A percentile compares a stretch with the other conserved stretches of the same genome.
These are phyloP conservation scores for Manis javanica DNA, from an alignment of 2,797 vertebrate species.

Conservation along the genomic window DNA sequence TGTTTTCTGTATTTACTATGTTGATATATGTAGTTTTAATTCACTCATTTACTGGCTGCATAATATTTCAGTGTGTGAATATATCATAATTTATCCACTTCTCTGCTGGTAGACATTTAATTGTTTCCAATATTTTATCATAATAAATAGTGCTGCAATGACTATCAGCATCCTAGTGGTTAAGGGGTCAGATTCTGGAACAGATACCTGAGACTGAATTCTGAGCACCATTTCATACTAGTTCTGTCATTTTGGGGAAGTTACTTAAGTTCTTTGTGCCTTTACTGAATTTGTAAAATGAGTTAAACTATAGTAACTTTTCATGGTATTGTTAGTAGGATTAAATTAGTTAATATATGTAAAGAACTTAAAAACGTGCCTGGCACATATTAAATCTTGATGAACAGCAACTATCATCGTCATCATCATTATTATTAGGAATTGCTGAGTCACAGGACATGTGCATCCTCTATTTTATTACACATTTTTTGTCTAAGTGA, in stretches of 20 bases:
- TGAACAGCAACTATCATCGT: neutral
- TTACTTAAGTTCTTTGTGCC: neutral
- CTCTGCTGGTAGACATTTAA: neutral
- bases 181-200: neutral
- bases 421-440: neutral
- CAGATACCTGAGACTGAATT: neutral
- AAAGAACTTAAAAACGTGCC: neutral
- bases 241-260: neutral
- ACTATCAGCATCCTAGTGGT: neutral
- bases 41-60: neutral
- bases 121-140: neutral
- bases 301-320: neutral
- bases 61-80: neutral
- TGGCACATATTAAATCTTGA: neutral
- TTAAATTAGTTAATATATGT: neutral
- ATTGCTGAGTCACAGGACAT: neutral
- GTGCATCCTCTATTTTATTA: neutral
- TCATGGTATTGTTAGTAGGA: neutral
- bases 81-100: neutral
- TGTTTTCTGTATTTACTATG: neutral
- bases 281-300: neutral
- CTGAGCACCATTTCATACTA: neutral
- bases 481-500: constrained; percentile 21
- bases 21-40: neutral
- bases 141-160: neutral